A percentile compares a stretch with the other conserved stretches of the same genome.
Evolutionary conservation across 2,888 invertebrate genomes (phyloP).

Genomic region (Phyto melanocephala): DNA sequence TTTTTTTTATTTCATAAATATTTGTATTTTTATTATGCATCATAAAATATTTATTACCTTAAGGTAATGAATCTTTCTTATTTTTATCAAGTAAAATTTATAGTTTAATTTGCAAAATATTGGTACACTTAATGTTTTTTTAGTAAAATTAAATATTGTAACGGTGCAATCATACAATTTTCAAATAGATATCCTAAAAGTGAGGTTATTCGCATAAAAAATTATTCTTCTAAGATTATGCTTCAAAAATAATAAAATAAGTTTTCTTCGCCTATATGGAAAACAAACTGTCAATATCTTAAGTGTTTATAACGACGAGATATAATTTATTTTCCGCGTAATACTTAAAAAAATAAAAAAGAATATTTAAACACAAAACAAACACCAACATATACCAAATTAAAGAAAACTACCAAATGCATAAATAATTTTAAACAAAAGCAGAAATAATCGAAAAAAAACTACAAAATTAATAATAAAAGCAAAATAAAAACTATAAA

Average conservation of each 20-base stretch:
- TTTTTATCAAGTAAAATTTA: no score
- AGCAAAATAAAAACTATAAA: constrained; percentile 19
- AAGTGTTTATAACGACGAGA: constrained; percentile 21
- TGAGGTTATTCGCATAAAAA: no score
- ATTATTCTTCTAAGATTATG: background rate
- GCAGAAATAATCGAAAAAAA: background rate
- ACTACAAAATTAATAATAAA: background rate
- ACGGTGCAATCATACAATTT: no score
- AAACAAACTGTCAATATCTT: background rate
- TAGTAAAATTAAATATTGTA: no score
- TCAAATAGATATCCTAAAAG: no score
- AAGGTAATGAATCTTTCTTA: no score
- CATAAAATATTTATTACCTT: no score
- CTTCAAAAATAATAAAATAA: background rate
- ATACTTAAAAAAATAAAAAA: background rate
- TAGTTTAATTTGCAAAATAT: no score
- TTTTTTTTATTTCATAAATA: no score
- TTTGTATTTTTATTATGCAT: no score
- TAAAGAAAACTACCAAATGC: background rate
- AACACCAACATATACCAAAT: background rate
- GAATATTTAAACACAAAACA: background rate
- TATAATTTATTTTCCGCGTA: background rate
- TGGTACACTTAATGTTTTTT: no score
- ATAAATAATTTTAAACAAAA: background rate
- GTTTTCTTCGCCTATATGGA: background rate